Base-by-base conservation (phyloP, 1,140 invertebrate genomes). In the Laodelphax striatellus region DNA sequence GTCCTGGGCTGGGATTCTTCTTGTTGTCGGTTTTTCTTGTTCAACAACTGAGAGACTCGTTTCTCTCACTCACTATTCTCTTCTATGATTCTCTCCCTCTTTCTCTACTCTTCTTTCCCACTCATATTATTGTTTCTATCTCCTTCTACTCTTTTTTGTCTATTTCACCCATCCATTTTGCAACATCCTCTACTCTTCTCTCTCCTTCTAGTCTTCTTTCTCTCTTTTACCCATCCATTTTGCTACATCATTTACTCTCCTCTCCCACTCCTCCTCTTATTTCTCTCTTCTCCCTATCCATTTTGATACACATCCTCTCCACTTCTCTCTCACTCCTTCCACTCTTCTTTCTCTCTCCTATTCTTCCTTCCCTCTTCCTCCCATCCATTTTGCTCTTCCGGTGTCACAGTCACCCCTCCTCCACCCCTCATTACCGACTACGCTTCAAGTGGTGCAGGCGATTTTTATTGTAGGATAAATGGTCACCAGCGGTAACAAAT, bases 111-210 rank as follows among this genome's bases (percentile, higher is more conserved):
- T 11, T 2, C 28, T 31, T 41, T 53, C 55, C 50, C 57, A 52
- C 53, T 52, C 24, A 28, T 58, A 19, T 42, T 57, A 46, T 58
- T 53, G 14, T 41, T 52, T 52, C 44, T 62, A 63, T 52, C 56
- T 54, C 62, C 58, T 43, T 53, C 55, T 43, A 28, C 19, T 61
- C 55, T 38, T 54, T 58, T 56, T 44, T 62, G 13, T 58, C 57
- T 67, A 58, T 58, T 57, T 55, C 53, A 10, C 34, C 52, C 53
- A 61, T 62, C 62, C 60, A 62, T 50, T 58, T 62, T 63, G 5
- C 50, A 58, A 52, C 24, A 59, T 52, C n/a, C 14, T 52, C 44
- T 61, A 57, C 57, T 55, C 58, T 71, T 73, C 44, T 58, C 44
- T 62, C 31, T 21, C 57, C 21, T 19, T 58, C 46, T 58, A 6